phyloP scores from a whole-genome alignment of 2,888 invertebrate species.

The Pachliopta kotzebuea region DNA sequence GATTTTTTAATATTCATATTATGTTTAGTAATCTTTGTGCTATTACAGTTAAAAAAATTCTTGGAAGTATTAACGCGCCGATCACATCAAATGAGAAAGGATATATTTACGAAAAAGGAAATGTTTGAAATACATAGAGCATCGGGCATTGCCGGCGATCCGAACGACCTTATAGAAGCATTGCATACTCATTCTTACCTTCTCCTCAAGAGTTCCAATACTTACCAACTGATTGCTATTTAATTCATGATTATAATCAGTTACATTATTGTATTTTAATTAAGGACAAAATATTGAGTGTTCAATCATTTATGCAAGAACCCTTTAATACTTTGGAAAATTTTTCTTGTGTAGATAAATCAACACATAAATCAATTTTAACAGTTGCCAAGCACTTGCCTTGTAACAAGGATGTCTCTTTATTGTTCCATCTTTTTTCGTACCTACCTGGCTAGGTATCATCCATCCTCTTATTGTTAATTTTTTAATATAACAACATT shows the following conservation, averaged over 20 bases:
- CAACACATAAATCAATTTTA: no score
- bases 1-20: no score
- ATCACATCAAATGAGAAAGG: conserved; percentile 83
- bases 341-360: no score
- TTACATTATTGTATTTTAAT: background rate
- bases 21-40: background rate
- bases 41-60: conserved; percentile 85
- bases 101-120: conserved; percentile 87
- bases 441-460: no score
- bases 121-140: conserved; percentile 86
- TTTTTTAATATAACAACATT: no score
- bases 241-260: conserved; percentile 37
- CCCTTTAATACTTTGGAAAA: no score
- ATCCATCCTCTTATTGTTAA: no score
- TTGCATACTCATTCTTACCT: conserved; percentile 93
- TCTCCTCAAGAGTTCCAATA: conserved; percentile 88
- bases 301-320: no score
- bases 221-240: conserved; percentile 81
- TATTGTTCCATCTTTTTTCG: no score
- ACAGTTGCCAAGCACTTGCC: no score
- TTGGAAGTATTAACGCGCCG: conserved; percentile 84
- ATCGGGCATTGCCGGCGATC: conserved; percentile 83
- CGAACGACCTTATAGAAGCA: conserved; percentile 85
- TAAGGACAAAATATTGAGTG: no score
- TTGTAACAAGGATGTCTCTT: no score